phyloP scores from a whole-genome alignment of 2,797 vertebrate genomes.

The Onychomys arenicola region DNA sequence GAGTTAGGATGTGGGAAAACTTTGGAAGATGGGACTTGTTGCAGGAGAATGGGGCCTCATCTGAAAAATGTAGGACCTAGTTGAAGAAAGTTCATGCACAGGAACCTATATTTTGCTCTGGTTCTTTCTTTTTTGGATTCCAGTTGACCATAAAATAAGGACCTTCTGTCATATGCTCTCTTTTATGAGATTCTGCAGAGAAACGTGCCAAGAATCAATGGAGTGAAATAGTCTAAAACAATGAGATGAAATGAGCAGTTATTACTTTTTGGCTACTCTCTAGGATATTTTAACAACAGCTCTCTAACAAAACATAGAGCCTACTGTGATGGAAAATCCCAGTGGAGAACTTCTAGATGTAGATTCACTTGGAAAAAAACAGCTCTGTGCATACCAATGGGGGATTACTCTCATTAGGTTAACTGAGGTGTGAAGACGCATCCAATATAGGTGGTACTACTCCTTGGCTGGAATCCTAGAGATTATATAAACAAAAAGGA shows the following conservation, averaged over 20 bases:
- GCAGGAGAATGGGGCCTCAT: neutral
- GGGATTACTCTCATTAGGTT: too few species aligned
- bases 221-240: neutral
- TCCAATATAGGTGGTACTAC: too few species aligned
- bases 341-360: neutral
- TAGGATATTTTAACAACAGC: neutral
- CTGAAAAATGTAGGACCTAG: neutral
- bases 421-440: too few species aligned
- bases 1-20: neutral
- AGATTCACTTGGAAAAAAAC: too few species aligned
- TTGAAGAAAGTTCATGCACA: neutral
- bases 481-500: neutral
- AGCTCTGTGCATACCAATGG: neutral
- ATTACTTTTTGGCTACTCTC: neutral
- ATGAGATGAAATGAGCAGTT: neutral
- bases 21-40: too few species aligned
- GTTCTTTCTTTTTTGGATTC: neutral
- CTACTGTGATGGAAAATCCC: too few species aligned
- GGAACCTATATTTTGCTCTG: neutral
- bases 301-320: neutral
- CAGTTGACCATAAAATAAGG: neutral
- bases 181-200: neutral
- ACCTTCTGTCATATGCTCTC: neutral
- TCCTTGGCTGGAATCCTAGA: neutral
- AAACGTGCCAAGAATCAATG: neutral